Base-by-base conservation (phyloP, 2,113 vertebrate species). In the Syngnathus scovelli region DNA sequence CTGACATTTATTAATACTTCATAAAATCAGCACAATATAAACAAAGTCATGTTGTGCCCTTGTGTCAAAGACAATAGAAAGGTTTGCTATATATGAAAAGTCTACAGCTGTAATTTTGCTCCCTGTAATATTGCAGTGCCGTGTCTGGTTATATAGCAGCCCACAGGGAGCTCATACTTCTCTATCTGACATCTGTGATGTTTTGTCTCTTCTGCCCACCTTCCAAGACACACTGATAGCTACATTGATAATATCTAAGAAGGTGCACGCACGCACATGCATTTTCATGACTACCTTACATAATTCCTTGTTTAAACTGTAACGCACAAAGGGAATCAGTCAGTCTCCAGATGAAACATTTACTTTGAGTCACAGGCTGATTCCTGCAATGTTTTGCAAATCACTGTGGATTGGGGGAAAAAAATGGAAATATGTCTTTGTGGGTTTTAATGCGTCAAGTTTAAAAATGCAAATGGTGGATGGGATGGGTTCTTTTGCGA, bases 301-400 rank as follows among this genome's bases (percentile, higher is more conserved):
- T 70, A 81, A 76, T 66, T n/a, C 61, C 21, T 10, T n/a, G 33
- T 5, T n/a, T 65, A 7, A 51, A 65, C 46, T 13, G 8, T 36
- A 49, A 51, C 27, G 13, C 12, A 27, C 41, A 27, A 44, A 7
- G 67, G 52, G n/a, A 79, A 70, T 48, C 60, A 21, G 21, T 18
- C 43, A 58, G 56, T 54, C 43, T 41, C 58, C 51, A 3, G 3
- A 61, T 43, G 68, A 64, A 61, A 66, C 39, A 19, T 59, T 59
- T 52, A 8, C 36, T 61, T 60, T 56, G 38, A 61, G 58, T 59
- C 54, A 68, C 73, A 74, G 67, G 3, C 66, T 33, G n/a, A 66
- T 78, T 82, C 80, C 75, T 81, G 66, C 82, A 88, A 78, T 74
- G 75, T 56, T 85, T 84, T 84, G 83, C 81, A 89, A 85, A 89